Evolutionary conservation across 2,797 vertebrate species (phyloP).

Genomic region (Takifugu rubripes): DNA sequence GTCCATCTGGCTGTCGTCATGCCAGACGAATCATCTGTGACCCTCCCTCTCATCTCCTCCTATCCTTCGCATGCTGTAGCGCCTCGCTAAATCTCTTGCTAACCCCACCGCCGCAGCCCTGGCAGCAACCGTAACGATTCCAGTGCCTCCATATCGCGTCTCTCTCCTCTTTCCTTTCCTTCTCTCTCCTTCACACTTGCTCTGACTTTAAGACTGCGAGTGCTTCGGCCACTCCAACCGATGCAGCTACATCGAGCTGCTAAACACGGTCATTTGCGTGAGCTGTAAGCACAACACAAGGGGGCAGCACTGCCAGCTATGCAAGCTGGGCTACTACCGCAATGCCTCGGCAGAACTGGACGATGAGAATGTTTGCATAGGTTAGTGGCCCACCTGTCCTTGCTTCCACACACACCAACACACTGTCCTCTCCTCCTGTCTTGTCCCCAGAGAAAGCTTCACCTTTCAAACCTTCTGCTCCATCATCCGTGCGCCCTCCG

Average conservation of each 20-base stretch:
- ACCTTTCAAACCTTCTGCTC: conserved; percentile 18
- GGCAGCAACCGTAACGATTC: conserved; percentile 47
- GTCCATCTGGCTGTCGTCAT: conserved; percentile 43
- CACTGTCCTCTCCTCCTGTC: conserved; percentile 35
- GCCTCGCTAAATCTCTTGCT: conserved; percentile 70
- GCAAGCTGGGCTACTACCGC: conserved; percentile 99
- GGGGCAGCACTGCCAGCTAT: conserved; percentile 99
- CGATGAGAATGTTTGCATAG: conserved; percentile 99
- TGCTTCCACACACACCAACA: conserved; percentile 28
- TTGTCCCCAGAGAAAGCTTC: conserved; percentile 37
- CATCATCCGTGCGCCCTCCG: conserved; percentile 25
- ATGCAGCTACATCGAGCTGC: conserved; percentile 99
- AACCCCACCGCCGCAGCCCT: conserved; percentile 58
- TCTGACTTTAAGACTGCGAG: conserved; percentile 89
- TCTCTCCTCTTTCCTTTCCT: conserved; percentile 29
- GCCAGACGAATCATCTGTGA: conserved; percentile 47
- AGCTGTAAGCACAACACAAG: conserved; percentile 99
- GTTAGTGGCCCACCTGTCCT: conserved; percentile 80
- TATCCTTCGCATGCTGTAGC: conserved; percentile 81
- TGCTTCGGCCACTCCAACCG: conserved; percentile 99
- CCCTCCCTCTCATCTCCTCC: conserved; percentile 49
- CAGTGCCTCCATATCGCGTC: conserved; percentile 40
- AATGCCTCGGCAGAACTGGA: conserved; percentile 97
- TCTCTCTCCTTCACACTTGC: conserved; percentile 64
- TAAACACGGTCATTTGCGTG: conserved; percentile 99